phyloP scores from a whole-genome alignment of 2,888 invertebrate species.

The Hybos culiciformis region DNA sequence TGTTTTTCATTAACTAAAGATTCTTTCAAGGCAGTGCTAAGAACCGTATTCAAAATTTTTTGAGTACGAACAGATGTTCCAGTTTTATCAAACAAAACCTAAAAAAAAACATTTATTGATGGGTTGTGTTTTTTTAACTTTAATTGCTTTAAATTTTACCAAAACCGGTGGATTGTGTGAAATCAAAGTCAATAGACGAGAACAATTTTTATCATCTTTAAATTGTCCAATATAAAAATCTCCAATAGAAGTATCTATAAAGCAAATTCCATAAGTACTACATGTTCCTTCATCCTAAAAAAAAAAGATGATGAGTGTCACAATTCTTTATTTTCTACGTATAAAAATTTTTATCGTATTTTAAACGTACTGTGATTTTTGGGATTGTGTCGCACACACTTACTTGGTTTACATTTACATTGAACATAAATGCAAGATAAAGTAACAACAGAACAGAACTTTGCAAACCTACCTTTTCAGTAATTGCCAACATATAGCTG shows the following conservation, averaged over 20 bases:
- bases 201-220: conserved; percentile 80
- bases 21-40: conserved; percentile 59
- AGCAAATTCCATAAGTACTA: conserved; percentile 74
- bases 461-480: conserved; percentile 51
- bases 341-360: no score
- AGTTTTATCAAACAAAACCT: conserved; percentile 67
- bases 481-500: conserved; percentile 64
- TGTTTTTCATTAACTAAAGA: conserved; percentile 52
- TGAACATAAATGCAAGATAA: no score
- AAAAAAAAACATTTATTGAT: no score
- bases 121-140: no score
- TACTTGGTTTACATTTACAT: no score
- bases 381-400: no score
- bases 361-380: no score
- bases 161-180: conserved; percentile 83
- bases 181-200: conserved; percentile 73
- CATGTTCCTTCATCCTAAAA: conserved; percentile 31
- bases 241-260: conserved; percentile 91
- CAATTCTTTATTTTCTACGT: no score
- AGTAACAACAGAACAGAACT: not conserved
- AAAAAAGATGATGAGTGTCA: no score
- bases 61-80: conserved; percentile 48
- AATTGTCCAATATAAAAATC: conserved; percentile 84
- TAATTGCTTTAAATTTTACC: no score
- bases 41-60: conserved; percentile 53